Base-by-base conservation (phyloP, 1,140 invertebrate genomes). In the Panagrolaimus sp. region DNA sequence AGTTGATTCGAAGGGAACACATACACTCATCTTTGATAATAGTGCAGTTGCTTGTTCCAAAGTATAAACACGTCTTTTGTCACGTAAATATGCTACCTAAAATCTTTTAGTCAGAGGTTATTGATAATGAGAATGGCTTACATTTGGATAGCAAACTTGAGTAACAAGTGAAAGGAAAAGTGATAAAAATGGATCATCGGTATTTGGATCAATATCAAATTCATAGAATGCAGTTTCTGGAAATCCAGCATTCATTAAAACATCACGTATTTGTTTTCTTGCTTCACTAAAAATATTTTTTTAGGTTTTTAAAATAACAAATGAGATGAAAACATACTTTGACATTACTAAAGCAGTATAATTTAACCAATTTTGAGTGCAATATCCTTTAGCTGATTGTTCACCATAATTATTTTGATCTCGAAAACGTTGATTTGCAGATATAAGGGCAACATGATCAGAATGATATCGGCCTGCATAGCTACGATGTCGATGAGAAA, bases 381-480 rank as follows among this genome's bases (percentile, higher is more conserved):
- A 97, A 85, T 93, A 97, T 27, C 87, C 79, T 31, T 88, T 85
- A 82, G 94, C 93, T 5, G 88, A 88, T 20, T 89, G 87, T 78
- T 93, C 90, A 0, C 92, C 92, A 42, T 88, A 88, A 4, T 79
- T 70, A 7, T 89, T 85, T 14, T 90, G 90, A 48, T 89, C 88
- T 76, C 92, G 90, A 92, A 92, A 97, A 73, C 89, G 83, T 38
- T 92, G 88, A 80, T 93, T 94, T 20, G 92, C 93, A 75, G 92
- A 92, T 8, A 97, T 86, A 87, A 96, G 90, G 9, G 93, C 93
- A 14, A 97, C 89, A 83, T 98, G 94, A 85, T 98, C 96, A 20
- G 92, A 96, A 78, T 88, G 91, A 53, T 92, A 86, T 66, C 88
- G 88, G 0, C 93, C 94, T 14, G 90, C 89, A 70, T 97, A 89